phyloP scores from a whole-genome alignment of 1,140 invertebrate species.

The Aphis craccivora region DNA sequence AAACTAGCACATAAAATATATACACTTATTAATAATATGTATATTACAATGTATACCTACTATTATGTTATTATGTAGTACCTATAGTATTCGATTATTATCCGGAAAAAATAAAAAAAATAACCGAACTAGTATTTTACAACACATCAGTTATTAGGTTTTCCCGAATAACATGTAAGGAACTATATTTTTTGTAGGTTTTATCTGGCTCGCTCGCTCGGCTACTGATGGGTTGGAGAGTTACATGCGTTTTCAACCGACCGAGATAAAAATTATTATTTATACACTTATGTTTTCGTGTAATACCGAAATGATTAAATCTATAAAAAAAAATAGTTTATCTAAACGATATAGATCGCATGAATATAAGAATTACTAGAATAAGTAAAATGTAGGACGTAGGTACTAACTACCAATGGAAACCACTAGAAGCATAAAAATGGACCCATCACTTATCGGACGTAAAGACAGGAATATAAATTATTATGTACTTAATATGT shows the following conservation, averaged over 20 bases:
- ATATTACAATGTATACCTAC: background rate
- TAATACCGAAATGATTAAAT: background rate
- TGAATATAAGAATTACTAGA: background rate
- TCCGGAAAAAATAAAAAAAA: background rate
- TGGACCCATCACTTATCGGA: background rate
- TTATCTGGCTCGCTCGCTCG: slow-evolving; percentile 52
- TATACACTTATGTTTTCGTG: background rate
- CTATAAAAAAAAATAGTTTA: background rate
- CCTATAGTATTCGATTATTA: background rate
- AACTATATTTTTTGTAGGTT: background rate
- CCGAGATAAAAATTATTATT: background rate
- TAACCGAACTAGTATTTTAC: background rate
- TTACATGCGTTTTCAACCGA: background rate
- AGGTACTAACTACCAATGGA: background rate
- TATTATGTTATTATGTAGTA: background rate
- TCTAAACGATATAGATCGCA: background rate
- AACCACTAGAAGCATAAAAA: background rate
- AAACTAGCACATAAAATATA: background rate
- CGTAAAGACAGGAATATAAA: background rate
- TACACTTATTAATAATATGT: background rate
- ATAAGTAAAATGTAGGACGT: background rate
- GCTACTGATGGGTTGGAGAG: background rate
- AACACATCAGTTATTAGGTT: slow-evolving; percentile 8
- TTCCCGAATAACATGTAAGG: background rate
- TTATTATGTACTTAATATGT: background rate